These are phyloP conservation scores for Caiman crocodilus DNA, from an alignment of 2,797 vertebrate species.

Conservation along the genomic window DNA sequence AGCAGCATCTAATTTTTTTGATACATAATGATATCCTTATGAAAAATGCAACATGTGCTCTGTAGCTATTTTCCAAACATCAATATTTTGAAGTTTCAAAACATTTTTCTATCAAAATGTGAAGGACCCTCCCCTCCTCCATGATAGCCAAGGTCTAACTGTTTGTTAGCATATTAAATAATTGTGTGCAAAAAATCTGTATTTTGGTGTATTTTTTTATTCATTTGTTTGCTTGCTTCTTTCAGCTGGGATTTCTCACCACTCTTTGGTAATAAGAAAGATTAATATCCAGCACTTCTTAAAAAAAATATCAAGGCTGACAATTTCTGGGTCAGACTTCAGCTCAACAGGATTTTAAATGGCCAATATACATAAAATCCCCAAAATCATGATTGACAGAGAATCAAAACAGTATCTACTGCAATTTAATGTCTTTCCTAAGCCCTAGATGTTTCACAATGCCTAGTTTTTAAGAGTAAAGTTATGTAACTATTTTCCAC, in stretches of 20 bases:
- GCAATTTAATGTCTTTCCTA: background rate
- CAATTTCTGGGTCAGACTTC: slow-evolving; percentile 49
- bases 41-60: slow-evolving; percentile 6
- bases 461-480: background rate
- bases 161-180: slow-evolving; percentile 43
- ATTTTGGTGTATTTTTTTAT: background rate
- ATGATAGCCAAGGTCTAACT: slow-evolving; percentile 13
- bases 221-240: background rate
- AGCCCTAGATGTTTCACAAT: background rate
- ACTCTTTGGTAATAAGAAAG: slow-evolving; percentile 62
- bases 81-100: slow-evolving; percentile 11
- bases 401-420: slow-evolving; percentile 40
- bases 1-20: background rate
- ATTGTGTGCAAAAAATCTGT: background rate
- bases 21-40: slow-evolving; percentile 1
- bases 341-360: slow-evolving; percentile 45
- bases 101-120: slow-evolving; percentile 30
- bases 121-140: background rate
- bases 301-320: slow-evolving; percentile 4
- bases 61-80: slow-evolving; percentile 44
- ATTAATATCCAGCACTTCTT: slow-evolving; percentile 42
- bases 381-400: slow-evolving; percentile 7
- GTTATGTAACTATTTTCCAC: background rate
- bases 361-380: slow-evolving; percentile 42
- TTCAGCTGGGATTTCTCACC: background rate